phyloP scores from a whole-genome alignment of 2,888 invertebrate species.

The Apeira syringaria region DNA sequence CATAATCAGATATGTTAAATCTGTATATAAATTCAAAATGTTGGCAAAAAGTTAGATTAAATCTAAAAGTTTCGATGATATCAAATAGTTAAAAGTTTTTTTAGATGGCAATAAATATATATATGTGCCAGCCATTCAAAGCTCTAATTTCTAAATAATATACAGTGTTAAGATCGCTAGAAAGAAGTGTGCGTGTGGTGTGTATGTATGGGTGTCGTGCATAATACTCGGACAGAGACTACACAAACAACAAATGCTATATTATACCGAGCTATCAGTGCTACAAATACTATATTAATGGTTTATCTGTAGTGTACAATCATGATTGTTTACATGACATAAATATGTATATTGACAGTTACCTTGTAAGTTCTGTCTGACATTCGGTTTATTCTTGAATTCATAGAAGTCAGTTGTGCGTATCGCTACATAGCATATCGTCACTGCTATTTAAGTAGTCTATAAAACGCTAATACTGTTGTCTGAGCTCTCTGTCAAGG shows the following conservation, averaged over 20 bases:
- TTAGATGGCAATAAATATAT: conserved; percentile 1
- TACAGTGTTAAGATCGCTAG: conserved; percentile 17
- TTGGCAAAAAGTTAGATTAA: too few relatives aligned
- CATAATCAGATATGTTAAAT: too few relatives aligned
- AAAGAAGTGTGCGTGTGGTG: conserved; percentile 17
- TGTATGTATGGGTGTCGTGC: conserved; percentile 13
- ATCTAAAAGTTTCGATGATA: too few relatives aligned
- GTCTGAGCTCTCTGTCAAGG: conserved; percentile 21
- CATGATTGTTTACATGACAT: conserved; percentile 22
- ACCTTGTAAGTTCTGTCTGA: conserved; percentile 20
- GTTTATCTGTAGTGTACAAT: conserved; percentile 17
- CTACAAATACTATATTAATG: conserved; percentile 17
- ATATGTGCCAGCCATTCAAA: conserved; percentile 20
- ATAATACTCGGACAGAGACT: conserved; percentile 15
- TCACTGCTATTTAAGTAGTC: conserved; percentile 21
- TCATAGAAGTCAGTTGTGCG: conserved; percentile 19
- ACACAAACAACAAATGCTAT: conserved; percentile 22
- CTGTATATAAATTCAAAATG: too few relatives aligned
- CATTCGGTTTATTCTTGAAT: conserved; percentile 8
- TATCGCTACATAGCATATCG: conserved; percentile 20
- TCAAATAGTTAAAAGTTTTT: not conserved
- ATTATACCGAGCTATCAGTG: conserved; percentile 9
- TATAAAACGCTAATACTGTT: conserved; percentile 17
- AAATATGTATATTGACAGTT: conserved; percentile 16
- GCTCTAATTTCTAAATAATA: conserved; percentile 16